These are phyloP conservation scores for Urosaurus nigricauda DNA, from an alignment of 2,797 vertebrate genomes.

Conservation along the genomic window DNA sequence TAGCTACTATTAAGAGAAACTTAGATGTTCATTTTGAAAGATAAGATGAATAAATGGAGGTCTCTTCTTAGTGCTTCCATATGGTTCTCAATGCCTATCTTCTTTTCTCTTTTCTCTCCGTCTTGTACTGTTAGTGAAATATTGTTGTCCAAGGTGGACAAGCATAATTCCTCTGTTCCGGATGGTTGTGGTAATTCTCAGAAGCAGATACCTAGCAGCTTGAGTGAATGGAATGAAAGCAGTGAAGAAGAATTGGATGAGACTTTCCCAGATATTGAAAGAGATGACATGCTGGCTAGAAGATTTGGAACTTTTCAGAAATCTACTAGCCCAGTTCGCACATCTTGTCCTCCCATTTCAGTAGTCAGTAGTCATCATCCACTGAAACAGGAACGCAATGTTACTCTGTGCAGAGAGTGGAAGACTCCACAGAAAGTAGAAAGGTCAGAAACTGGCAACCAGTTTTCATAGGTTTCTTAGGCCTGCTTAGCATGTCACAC, in stretches of 20 bases:
- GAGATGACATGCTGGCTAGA: slow-evolving; percentile 89
- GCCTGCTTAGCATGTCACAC: slow-evolving; percentile 63
- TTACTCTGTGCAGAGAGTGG: slow-evolving; percentile 31
- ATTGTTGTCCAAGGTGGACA: slow-evolving; percentile 49
- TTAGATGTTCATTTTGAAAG: slow-evolving; percentile 43
- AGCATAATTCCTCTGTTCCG: slow-evolving; percentile 45
- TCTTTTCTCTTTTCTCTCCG: slow-evolving; percentile 41
- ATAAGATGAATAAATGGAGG: slow-evolving; percentile 3
- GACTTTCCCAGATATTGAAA: slow-evolving; percentile 81
- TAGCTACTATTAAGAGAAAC: slow-evolving; percentile 42
- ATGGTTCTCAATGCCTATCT: slow-evolving; percentile 47
- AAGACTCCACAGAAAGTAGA: slow-evolving; percentile 40
- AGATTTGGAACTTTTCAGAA: slow-evolving; percentile 84
- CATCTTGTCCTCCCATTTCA: slow-evolving; percentile 79
- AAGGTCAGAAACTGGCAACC: slow-evolving; percentile 61
- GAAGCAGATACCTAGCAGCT: slow-evolving; percentile 44
- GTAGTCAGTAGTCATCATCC: slow-evolving; percentile 34
- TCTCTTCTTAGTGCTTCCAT: slow-evolving; percentile 11
- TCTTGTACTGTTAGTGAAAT: slow-evolving; percentile 42
- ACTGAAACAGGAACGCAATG: slow-evolving; percentile 53
- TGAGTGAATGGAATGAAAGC: slow-evolving; percentile 41
- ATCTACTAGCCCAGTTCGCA: slow-evolving; percentile 66
- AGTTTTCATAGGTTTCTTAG: slow-evolving; percentile 63
- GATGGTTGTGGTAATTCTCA: slow-evolving; percentile 32
- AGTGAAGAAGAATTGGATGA: slow-evolving; percentile 75